Percentiles rank a stretch among this genome's conserved stretches.
phyloP scores from a whole-genome alignment of 2,113 vertebrate genomes.

The Catharus bicknelli region DNA sequence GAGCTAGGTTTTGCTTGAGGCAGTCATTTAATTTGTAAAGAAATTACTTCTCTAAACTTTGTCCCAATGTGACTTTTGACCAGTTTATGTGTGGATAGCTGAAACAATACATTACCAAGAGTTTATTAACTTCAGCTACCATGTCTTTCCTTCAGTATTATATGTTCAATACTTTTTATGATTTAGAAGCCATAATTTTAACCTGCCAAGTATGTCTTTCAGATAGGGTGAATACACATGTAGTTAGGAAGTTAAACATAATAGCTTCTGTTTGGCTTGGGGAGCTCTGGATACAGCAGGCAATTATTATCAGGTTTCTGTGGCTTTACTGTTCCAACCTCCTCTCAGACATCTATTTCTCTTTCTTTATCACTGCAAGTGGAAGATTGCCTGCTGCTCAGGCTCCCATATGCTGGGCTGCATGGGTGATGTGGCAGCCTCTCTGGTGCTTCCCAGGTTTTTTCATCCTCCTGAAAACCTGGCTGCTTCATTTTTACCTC shows the following conservation, averaged over 20 bases:
- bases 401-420: background rate
- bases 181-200: background rate
- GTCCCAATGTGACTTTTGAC: background rate
- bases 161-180: background rate
- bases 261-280: background rate
- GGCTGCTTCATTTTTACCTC: background rate
- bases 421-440: fast-evolving
- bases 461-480: background rate
- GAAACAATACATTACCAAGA: background rate
- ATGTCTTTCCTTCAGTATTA: background rate
- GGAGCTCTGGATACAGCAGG: background rate
- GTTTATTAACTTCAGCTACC: background rate
- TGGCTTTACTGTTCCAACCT: background rate
- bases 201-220: background rate
- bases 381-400: background rate
- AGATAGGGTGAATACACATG: background rate
- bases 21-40: conserved; percentile 22
- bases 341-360: background rate
- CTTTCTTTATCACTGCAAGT: fast-evolving
- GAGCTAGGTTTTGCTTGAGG: conserved; percentile 31
- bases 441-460: background rate
- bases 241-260: background rate
- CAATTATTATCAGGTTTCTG: background rate
- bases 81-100: background rate
- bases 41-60: conserved; percentile 34